Evolutionary conservation across 2,888 invertebrate species (phyloP), one percentile per base, ranked within the genome.

Genomic region (Danaus chrysippus): DNA sequence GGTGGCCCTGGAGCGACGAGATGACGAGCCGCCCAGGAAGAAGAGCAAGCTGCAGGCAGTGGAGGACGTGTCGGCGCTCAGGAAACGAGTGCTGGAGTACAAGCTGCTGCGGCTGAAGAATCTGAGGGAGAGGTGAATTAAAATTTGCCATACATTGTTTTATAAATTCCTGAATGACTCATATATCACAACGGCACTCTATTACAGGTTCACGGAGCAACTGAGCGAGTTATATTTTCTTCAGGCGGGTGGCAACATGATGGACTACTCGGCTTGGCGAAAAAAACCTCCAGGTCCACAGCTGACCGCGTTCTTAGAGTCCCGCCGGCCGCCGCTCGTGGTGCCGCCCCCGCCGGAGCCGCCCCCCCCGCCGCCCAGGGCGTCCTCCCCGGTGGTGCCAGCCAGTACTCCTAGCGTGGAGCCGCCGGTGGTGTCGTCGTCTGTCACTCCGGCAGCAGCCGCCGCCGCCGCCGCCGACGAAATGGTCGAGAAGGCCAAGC

Each of bases 201-300:
- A 68, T 75, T 78, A 58, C 76, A 92, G 93, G 79, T 94, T 95
- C 86, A 93, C 94, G 72, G 96, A 96, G 81, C 94, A 95, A 87
- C 93, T 95, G 73, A 93, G 95, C 73, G 97, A 98, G 91, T 92
- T 96, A 76, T 98, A 95, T 91, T 97, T 96, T 87, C 93, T 98
- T 74, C 96, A 96, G 88, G 94, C 93, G 74, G 95, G 95, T 73
- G 96, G 96, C 68, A 96, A 96, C 87, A 94, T 97, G 92, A 94
- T 97, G 93, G 98, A 98, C 83, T 96, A 95, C 86, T 93, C 93
- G 72, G 91, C 93, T 72, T 98, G 97, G 95, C 94, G 95, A 72
- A 96, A 96, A 84, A 92, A 95, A 74, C 95, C 96, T 69, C 93
- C 95, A 63, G 93, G 94, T 70, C 93, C 94, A 65, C 94, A 94